Base-by-base conservation (phyloP, 2,888 invertebrate genomes). In the Imbricaverruca yamaguchii region DNA sequence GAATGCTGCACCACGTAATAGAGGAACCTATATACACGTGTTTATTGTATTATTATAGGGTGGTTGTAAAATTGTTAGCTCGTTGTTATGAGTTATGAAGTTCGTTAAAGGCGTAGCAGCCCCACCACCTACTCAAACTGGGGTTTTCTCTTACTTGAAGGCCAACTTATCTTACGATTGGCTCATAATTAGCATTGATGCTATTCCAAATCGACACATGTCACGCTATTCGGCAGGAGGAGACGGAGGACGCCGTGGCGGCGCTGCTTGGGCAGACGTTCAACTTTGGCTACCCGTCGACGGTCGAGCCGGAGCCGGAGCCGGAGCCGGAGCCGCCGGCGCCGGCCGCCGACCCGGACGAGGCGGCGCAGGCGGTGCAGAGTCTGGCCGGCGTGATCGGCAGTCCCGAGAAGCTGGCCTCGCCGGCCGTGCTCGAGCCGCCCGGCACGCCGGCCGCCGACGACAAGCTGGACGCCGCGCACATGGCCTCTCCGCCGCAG, bases 201-300 rank as follows among this genome's bases (percentile, higher is more conserved):
- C 1, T 39, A 39, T 39, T 39, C 39, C 39, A 1, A 39, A 39
- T 39, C 39, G 4, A 39, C 39, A 39, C 39, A 4, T 39, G 39
- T 39, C 39, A 39, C 39, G 39, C 59, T 59, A 11, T 11, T 59
- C 59, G 11, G 59, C 59, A 95, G 87, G 95, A 95, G 88, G 95
- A 96, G 88, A 96, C 95, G 0, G 95, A 94, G 87, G 95, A 95
- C 87, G 96, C 96, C 0, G 95, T 96, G 0, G 95, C 95, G 13
- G 95, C 95, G 0, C 88, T 96, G 57, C 88, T 96, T 81, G 94
- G 94, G 56, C 95, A 95, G 87, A 94, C 94, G 84, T 94, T 95
- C 86, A 85, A 83, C 57, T 83, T 79, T 18, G 57, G 79, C 79
- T 79, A 57, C 57, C 39, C 39, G 39, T 39, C 39, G 39, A 39